Evolutionary conservation across 1,140 invertebrate genomes (phyloP).

Genomic region (Neodiprion pinetum): DNA sequence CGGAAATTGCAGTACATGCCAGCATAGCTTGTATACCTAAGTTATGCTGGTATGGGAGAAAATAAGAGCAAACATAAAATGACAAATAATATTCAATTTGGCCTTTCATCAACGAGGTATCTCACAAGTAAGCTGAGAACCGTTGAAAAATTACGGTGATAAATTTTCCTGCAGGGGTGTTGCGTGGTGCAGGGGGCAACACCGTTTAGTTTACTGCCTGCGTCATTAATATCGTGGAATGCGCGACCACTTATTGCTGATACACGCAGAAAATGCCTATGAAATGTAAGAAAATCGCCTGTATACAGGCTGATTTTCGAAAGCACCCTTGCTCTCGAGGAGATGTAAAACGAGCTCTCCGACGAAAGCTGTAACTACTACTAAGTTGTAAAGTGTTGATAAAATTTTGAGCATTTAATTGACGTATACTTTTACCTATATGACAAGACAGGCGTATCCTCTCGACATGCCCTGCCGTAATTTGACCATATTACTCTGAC

Average conservation of each 20-base stretch:
- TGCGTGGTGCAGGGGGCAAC: background rate
- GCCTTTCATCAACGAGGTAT: background rate
- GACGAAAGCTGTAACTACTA: no score
- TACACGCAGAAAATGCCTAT: background rate
- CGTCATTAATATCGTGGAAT: background rate
- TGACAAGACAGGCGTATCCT: no score
- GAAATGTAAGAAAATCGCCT: background rate
- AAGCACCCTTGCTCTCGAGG: background rate
- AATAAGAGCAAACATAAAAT: background rate
- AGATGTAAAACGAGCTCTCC: no score
- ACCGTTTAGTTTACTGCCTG: background rate
- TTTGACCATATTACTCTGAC: no score
- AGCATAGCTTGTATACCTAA: background rate
- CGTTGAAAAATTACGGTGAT: background rate
- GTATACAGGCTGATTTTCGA: background rate
- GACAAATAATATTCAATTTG: background rate
- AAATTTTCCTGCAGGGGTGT: background rate
- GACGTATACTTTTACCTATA: no score
- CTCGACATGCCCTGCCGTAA: no score
- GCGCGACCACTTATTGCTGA: background rate
- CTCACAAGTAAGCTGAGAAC: background rate
- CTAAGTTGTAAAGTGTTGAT: no score
- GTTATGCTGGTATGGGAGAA: background rate
- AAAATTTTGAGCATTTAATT: no score
- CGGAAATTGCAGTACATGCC: background rate